Evolutionary conservation across 2,888 invertebrate genomes (phyloP), one percentile per base, ranked within the genome.

Genomic region (Melangyna quadrimaculata): DNA sequence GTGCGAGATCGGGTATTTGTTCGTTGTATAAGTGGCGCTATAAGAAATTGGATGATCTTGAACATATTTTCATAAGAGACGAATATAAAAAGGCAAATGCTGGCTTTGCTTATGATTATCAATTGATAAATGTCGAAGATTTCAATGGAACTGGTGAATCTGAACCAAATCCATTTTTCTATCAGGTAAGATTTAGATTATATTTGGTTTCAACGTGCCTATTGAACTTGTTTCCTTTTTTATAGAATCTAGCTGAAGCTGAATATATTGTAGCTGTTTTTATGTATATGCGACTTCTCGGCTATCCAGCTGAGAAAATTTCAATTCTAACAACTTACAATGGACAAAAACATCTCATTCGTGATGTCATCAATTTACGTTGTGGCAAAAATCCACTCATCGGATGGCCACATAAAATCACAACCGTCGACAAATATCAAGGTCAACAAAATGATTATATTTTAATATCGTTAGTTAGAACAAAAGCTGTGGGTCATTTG

Each of bases 381-480:
- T 99, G 99, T 92, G 97, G 97, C 0, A 96, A 95, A 83, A 99
- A 99, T 93, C 98, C 98, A 0, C 94, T 99, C 70, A 98, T 99
- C 88, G 99, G 99, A 19, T 93, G 95, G 89, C 98, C 98, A 0
- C 95, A 96, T 88, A 98, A 98, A 94, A 95, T 97, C 29, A 97
- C 97, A 0, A 99, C 99, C 0, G 99, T 99, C 19, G 99, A 99
- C 93, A 99, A 99, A 91, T 99, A 98, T 92, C 99, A 99, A 91
- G 99, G 99, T 77, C 99, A 99, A 90, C 99, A 99, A 93, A 99
- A 99, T 92, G 99, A 99, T 93, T 98, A 97, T 90, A 98, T 99
- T 81, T 94, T 99, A 17, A 94, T 99, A 63, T 99, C 99, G 0
- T 93, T 99, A 59, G 99, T 99, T 24, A 94, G 99, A 87, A 99